Conservation (phyloP, 2,113 vertebrate species). For the Engystomops pustulosus region DNA sequence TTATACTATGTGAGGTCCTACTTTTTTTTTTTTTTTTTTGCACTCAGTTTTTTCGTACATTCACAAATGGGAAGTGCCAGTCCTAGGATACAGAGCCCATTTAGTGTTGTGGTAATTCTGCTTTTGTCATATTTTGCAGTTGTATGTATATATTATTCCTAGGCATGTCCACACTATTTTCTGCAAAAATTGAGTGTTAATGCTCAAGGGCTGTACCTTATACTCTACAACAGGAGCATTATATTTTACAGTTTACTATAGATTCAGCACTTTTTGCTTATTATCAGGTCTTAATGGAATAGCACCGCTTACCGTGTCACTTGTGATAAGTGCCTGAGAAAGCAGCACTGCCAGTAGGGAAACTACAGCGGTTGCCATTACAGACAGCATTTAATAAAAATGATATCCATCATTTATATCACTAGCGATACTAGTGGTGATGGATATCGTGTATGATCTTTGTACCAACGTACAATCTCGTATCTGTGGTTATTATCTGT, state of each 20-base stretch:
- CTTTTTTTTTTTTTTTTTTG: slow-evolving; percentile 68
- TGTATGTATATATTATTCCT: slow-evolving; percentile 27
- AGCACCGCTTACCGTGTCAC: slow-evolving; percentile 40
- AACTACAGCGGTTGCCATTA: background rate
- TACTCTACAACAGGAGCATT: slow-evolving; percentile 35
- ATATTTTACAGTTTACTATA: slow-evolving; percentile 36
- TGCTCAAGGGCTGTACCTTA: slow-evolving; percentile 23
- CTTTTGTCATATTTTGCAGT: slow-evolving; percentile 3
- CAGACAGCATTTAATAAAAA: background rate
- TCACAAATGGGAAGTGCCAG: slow-evolving; percentile 63
- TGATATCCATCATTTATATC: background rate
- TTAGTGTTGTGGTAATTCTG: slow-evolving; percentile 21
- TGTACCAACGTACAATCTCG: no score
- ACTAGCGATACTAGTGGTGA: background rate
- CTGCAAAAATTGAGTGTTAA: slow-evolving; percentile 6
- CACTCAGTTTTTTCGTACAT: slow-evolving; percentile 68
- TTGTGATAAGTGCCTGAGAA: slow-evolving; percentile 51
- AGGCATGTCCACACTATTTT: slow-evolving; percentile 32
- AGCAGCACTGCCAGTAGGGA: slow-evolving; percentile 34
- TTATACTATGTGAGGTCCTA: slow-evolving; percentile 69
- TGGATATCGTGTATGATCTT: no score
- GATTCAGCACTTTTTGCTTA: slow-evolving; percentile 43
- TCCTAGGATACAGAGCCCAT: slow-evolving; percentile 64
- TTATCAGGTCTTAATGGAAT: background rate
- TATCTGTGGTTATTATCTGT: background rate